A percentile compares a stretch with the other conserved stretches of the same genome.
phyloP scores from a whole-genome alignment of 2,797 vertebrate genomes.

The Parauchenoglanis ngamensis region DNA sequence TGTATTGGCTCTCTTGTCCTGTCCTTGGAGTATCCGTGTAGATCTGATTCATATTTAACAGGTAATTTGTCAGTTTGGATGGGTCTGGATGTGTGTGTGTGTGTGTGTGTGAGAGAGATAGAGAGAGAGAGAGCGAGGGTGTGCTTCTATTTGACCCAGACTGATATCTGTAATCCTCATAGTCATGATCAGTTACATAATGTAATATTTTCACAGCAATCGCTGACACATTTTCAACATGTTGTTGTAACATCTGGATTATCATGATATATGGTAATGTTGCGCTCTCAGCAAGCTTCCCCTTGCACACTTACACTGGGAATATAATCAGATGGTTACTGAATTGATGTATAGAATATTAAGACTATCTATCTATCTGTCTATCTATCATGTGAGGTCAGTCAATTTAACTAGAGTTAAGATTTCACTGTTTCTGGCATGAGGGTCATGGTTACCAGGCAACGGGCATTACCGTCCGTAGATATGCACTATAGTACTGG shows the following conservation, averaged over 20 bases:
- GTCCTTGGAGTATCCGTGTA: conserved; percentile 70
- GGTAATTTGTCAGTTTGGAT: conserved; percentile 70
- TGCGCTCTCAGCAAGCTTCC: neutral
- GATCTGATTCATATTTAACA: conserved; percentile 79
- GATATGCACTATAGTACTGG: conserved; percentile 51
- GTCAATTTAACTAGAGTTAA: conserved; percentile 43
- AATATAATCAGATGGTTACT: neutral
- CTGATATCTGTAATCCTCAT: conserved; percentile 2
- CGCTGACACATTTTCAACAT: neutral
- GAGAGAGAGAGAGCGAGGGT: too few species aligned
- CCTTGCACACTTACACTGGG: neutral
- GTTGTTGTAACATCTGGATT: neutral
- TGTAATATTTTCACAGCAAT: neutral
- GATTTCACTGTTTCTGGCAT: conserved; percentile 46
- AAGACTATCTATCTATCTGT: neutral
- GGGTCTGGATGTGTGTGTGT: neutral
- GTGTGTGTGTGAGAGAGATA: neutral
- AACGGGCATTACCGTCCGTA: conserved; percentile 38
- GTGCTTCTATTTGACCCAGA: neutral
- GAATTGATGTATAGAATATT: neutral
- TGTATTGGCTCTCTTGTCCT: conserved; percentile 37
- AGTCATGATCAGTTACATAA: neutral
- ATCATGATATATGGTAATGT: neutral
- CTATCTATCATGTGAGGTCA: conserved; percentile 18
- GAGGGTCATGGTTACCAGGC: conserved; percentile 53